Evolutionary conservation across 2,113 vertebrate species (phyloP).

Genomic region (Ophiodon elongatus): DNA sequence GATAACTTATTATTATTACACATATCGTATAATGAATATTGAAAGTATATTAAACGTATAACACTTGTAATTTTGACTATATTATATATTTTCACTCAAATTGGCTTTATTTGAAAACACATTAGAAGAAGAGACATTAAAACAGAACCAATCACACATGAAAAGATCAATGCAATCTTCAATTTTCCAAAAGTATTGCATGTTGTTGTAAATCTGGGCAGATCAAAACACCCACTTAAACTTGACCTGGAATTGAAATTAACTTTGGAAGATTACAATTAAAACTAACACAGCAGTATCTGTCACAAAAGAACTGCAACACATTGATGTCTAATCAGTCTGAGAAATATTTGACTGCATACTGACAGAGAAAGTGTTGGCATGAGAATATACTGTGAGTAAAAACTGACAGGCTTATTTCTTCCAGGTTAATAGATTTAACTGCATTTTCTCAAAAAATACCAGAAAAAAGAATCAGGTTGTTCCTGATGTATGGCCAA

Average conservation of each 20-base stretch:
- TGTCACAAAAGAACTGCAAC: neutral
- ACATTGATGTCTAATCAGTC: neutral
- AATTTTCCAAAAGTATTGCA: neutral
- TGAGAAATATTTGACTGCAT: neutral
- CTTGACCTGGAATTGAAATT: neutral
- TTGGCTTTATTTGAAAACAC: neutral
- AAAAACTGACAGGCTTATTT: neutral
- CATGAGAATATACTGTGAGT: neutral
- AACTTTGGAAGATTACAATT: neutral
- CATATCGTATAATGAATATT: neutral
- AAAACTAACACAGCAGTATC: neutral
- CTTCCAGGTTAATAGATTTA: constrained; percentile 3
- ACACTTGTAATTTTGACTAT: neutral
- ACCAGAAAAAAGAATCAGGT: neutral
- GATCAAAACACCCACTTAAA: neutral
- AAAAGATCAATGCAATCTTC: neutral
- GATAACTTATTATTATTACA: neutral
- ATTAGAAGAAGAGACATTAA: neutral
- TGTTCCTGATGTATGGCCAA: neutral
- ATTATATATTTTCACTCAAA: neutral
- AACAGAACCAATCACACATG: neutral
- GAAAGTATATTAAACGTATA: neutral
- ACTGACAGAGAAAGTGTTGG: neutral
- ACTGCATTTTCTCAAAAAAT: neutral
- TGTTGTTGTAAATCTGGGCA: neutral